Base-by-base conservation (phyloP, 1,140 invertebrate genomes). In the Steinernema khuongi region DNA sequence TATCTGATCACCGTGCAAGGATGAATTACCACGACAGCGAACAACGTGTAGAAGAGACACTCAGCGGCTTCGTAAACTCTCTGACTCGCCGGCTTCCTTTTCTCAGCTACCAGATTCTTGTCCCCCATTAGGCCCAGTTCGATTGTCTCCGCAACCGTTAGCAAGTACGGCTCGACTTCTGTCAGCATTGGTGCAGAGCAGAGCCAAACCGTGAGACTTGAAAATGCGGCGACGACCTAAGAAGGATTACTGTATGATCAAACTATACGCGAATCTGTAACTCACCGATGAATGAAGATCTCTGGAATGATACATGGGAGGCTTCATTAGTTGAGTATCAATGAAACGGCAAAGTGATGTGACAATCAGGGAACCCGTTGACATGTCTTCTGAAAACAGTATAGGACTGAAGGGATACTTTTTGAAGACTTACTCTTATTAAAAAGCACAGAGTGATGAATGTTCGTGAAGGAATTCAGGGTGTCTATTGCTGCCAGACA, bases 111-210 rank as follows among this genome's bases (percentile, higher is more conserved):
- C 86, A 90, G 88, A 41, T 90, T 90, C 87, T 96, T 97, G 1
- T 93, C 92, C 11, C 96, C 96, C 0, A 96, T 97, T 66, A 99
- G 93, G 72, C 96, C 96, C 4, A 98, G 89, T 86, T 99, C 96
- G 0, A 97, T 92, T 0, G 97, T 94, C 88, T 99, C 94, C 50
- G 98, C 88, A 11, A 98, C 92, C 67, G 92, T 93, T 73, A 91
- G 90, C 1, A 98, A 88, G 87, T 93, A 95, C 82, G 95, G 93
- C 79, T 93, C 91, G 86, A 97, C 94, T 83, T 92, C 72, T 96
- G 88, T 41, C 96, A 88, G 85, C 91, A 91, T 26, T 91, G 91
- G 88, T 93, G 92, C 79, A 73, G 93, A 91, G 69, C 93, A 90
- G 44, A 99, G 88, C 95, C 96, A 99, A 31, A 92, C 90, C 11